phyloP scores from a whole-genome alignment of 2,888 invertebrate species.

The Corythucha ciliata region DNA sequence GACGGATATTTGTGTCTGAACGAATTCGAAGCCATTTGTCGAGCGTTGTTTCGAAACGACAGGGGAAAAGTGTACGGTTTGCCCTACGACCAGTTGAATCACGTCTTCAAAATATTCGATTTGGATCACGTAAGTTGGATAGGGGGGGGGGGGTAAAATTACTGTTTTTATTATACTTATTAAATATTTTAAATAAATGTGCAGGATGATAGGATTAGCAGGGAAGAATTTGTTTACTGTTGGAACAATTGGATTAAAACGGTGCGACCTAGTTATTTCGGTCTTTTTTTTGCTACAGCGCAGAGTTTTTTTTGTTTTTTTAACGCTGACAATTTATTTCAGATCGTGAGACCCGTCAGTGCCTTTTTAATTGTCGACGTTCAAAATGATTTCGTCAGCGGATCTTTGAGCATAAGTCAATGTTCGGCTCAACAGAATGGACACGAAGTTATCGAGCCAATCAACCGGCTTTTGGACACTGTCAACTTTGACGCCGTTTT shows the following conservation, averaged over 20 bases:
- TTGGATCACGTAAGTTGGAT: constrained; percentile 51
- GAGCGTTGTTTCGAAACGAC: constrained; percentile 77
- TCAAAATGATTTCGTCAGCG: constrained; percentile 95
- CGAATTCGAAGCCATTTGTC: constrained; percentile 73
- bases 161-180: too few species aligned
- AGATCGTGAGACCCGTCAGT: constrained; percentile 76
- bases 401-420: constrained; percentile 84
- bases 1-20: constrained; percentile 66
- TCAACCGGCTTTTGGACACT: constrained; percentile 71
- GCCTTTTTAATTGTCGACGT: constrained; percentile 92
- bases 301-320: neutral
- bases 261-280: too few species aligned
- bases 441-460: constrained; percentile 81
- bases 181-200: constrained; percentile 15
- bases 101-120: constrained; percentile 75
- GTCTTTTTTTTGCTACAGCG: neutral
- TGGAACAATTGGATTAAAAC: constrained; percentile 89
- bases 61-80: constrained; percentile 73
- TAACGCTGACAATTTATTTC: constrained; percentile 35
- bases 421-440: constrained; percentile 88
- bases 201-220: constrained; percentile 63
- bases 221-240: constrained; percentile 72
- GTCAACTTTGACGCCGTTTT: constrained; percentile 79
- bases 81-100: constrained; percentile 57
- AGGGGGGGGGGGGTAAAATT: neutral